Conservation (phyloP, 2,888 invertebrate genomes). For the Caenorhabditis sp. region DNA sequence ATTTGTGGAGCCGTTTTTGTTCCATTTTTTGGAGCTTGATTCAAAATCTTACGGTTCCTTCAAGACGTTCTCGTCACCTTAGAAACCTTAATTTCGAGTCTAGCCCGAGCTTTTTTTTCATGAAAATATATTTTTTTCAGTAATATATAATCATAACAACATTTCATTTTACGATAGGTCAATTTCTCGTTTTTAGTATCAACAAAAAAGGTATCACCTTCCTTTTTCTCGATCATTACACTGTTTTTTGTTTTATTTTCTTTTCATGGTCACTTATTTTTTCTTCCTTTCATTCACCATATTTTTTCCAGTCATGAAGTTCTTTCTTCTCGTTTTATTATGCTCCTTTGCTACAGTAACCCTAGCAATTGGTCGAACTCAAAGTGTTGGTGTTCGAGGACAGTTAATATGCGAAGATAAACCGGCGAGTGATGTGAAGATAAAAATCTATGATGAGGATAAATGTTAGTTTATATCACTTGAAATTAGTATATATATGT, state of each 20-base stretch:
- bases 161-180: neutral
- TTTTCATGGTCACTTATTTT: slow-evolving; percentile 1
- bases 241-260: neutral
- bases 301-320: slow-evolving; percentile 1
- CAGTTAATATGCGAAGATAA: slow-evolving; percentile 37
- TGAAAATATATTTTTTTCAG: too few relatives aligned
- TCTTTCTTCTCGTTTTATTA: slow-evolving; percentile 5
- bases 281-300: neutral
- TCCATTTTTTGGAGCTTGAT: too few relatives aligned
- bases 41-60: too few relatives aligned
- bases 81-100: too few relatives aligned
- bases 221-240: neutral
- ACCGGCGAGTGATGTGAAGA: slow-evolving; percentile 31
- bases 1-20: too few relatives aligned
- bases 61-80: too few relatives aligned
- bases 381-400: slow-evolving; percentile 36
- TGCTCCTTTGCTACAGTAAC: slow-evolving; percentile 16
- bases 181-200: neutral
- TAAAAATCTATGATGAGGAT: slow-evolving; percentile 44
- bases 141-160: too few relatives aligned
- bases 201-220: slow-evolving; percentile 5
- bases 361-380: slow-evolving; percentile 31
- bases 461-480: slow-evolving; percentile 40
- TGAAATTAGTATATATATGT: too few relatives aligned
- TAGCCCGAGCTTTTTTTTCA: too few relatives aligned